phyloP scores from a whole-genome alignment of 1,140 invertebrate genomes.

The Apis cerana region DNA sequence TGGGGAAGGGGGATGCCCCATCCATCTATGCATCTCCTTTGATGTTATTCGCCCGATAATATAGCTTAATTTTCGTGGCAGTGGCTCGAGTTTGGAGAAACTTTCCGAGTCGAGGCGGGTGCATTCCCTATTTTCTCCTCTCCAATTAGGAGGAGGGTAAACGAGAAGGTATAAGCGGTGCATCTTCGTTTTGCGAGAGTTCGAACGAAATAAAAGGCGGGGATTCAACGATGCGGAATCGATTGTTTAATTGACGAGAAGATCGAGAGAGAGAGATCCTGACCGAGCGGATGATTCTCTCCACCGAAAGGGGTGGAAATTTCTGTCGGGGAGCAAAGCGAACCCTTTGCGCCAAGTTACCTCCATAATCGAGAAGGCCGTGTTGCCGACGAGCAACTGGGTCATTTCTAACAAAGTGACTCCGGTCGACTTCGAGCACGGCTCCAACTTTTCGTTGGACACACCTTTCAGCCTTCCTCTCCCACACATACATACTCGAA shows the following conservation, averaged over 20 bases:
- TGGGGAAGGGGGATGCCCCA: background rate
- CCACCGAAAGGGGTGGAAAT: conserved; percentile 29
- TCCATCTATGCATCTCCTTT: background rate
- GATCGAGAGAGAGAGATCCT: background rate
- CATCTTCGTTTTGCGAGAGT: background rate
- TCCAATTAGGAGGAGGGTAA: background rate
- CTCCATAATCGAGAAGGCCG: conserved; percentile 45
- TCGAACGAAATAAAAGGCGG: background rate
- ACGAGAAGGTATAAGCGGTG: background rate
- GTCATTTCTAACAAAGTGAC: conserved; percentile 64
- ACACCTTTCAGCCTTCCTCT: background rate
- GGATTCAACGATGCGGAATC: conserved; percentile 15
- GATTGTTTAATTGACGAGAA: conserved; percentile 32
- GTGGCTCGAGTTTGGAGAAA: background rate
- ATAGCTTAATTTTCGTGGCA: background rate
- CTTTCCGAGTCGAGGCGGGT: background rate
- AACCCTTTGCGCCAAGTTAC: conserved; percentile 50
- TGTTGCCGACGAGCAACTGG: conserved; percentile 59
- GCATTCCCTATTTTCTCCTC: background rate
- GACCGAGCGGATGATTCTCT: conserved; percentile 25
- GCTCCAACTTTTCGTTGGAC: conserved; percentile 49
- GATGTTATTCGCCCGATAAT: background rate
- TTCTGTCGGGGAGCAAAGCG: conserved; percentile 49
- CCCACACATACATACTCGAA: no score
- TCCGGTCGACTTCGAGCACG: conserved; percentile 18